phyloP scores from a whole-genome alignment of 1,140 invertebrate species.

The Chionoecetes opilio region DNA sequence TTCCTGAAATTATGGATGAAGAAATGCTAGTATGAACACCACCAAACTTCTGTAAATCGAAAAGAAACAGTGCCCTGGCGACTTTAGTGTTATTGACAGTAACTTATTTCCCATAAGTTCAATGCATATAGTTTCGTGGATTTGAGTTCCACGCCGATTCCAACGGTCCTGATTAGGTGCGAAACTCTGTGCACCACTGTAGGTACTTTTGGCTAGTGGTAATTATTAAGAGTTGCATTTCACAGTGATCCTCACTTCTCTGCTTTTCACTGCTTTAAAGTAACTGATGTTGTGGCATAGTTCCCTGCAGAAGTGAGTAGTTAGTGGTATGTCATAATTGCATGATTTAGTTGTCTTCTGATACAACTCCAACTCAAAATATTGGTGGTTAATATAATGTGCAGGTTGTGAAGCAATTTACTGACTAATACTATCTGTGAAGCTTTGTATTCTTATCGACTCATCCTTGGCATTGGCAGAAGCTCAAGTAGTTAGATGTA shows the following conservation, averaged over 20 bases:
- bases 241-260: neutral
- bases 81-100: no score
- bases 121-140: no score
- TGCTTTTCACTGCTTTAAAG: neutral
- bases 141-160: no score
- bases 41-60: no score
- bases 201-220: neutral
- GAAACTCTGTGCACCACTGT: no score
- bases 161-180: no score
- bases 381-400: neutral
- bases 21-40: no score
- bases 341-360: neutral
- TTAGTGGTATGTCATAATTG: neutral
- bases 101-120: no score
- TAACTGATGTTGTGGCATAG: neutral
- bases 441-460: neutral
- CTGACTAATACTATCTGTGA: neutral
- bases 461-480: neutral
- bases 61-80: no score
- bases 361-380: neutral
- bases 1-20: no score
- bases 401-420: neutral
- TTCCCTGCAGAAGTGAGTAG: neutral
- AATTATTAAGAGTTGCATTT: neutral
- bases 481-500: conserved; percentile 12